Conservation (phyloP, 1,140 invertebrate species). For the Macrotrachela quadricornifera region DNA sequence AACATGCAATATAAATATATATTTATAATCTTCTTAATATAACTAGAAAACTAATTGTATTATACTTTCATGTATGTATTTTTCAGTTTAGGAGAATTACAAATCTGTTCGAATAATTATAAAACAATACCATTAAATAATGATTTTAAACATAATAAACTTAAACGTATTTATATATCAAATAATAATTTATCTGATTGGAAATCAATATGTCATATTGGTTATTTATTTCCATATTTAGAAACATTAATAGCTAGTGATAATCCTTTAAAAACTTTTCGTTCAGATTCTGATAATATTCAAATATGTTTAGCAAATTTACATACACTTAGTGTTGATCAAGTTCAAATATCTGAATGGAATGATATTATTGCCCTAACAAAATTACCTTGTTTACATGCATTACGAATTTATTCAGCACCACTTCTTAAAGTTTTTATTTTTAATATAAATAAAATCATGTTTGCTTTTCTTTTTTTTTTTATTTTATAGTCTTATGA, state of each 20-base stretch:
- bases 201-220: constrained; percentile 57
- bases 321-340: constrained; percentile 54
- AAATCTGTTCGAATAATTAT: constrained; percentile 60
- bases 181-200: constrained; percentile 53
- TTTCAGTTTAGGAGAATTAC: constrained; percentile 56
- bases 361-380: constrained; percentile 61
- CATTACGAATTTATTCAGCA: constrained; percentile 47
- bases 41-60: too few species aligned
- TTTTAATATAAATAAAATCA: background rate
- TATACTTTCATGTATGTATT: constrained; percentile 9
- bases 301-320: constrained; percentile 38
- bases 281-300: background rate
- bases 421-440: constrained; percentile 37
- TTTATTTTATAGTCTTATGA: constrained; percentile 42
- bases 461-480: background rate
- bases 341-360: constrained; percentile 57
- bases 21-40: too few species aligned
- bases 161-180: constrained; percentile 40
- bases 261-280: constrained; percentile 44
- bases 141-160: constrained; percentile 35
- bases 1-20: too few species aligned
- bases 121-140: constrained; percentile 41
- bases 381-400: constrained; percentile 53
- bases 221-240: constrained; percentile 50
- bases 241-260: constrained; percentile 62